Percentiles rank a stretch among this genome's conserved stretches.
These are phyloP conservation scores for Perizoma affinitatum DNA, from an alignment of 2,888 invertebrate genomes.

Conservation along the genomic window DNA sequence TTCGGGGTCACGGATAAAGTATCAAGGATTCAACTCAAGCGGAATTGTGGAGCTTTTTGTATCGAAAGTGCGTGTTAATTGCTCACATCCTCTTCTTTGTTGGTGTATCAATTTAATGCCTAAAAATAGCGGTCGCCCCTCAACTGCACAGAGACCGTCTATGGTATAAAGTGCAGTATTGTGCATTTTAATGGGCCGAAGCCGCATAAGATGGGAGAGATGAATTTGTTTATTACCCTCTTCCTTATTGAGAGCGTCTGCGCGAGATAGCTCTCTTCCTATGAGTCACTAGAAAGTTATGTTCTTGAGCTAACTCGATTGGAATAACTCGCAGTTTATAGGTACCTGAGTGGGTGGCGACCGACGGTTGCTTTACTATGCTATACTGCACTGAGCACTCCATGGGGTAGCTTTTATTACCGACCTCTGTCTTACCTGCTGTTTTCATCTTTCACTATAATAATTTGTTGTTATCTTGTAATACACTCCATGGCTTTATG, in stretches of 20 bases:
- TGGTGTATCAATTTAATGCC: slow-evolving; percentile 77
- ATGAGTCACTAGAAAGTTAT: slow-evolving; percentile 83
- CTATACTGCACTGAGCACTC: slow-evolving; percentile 32
- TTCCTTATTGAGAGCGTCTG: slow-evolving; percentile 84
- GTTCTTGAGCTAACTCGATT: slow-evolving; percentile 76
- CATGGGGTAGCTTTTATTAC: slow-evolving; percentile 38
- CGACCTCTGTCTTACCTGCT: slow-evolving; percentile 20
- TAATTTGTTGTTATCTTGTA: neutral
- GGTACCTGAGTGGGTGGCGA: slow-evolving; percentile 51
- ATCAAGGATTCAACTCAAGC: slow-evolving; percentile 49
- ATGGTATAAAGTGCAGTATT: slow-evolving; percentile 81
- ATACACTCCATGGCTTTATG: neutral
- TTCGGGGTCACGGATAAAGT: slow-evolving; percentile 51
- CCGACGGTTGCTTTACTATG: slow-evolving; percentile 35
- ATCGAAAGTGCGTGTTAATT: slow-evolving; percentile 78
- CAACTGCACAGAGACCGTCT: slow-evolving; percentile 58
- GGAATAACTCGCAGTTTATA: slow-evolving; percentile 63
- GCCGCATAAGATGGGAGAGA: slow-evolving; percentile 82
- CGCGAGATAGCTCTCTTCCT: slow-evolving; percentile 82
- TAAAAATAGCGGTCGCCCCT: slow-evolving; percentile 78
- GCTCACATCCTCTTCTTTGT: slow-evolving; percentile 79
- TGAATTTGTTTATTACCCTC: slow-evolving; percentile 84
- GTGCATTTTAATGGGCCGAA: slow-evolving; percentile 80
- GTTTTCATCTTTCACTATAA: slow-evolving; percentile 12
- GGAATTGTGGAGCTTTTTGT: slow-evolving; percentile 53